phyloP scores from a whole-genome alignment of 2,113 vertebrate genomes.

The Podiceps cristatus region DNA sequence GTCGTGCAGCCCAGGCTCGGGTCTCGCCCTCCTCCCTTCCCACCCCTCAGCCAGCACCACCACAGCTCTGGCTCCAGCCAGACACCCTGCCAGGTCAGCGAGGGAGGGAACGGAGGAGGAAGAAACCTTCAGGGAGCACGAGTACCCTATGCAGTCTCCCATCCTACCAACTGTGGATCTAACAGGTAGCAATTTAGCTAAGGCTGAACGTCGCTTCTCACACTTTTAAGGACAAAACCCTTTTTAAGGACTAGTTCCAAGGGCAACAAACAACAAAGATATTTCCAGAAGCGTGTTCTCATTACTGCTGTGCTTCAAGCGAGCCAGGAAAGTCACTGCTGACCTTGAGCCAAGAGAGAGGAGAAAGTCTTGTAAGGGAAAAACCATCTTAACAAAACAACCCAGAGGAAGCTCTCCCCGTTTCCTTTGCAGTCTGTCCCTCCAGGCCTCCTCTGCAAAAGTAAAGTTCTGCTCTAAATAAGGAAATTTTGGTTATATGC shows the following conservation, averaged over 20 bases:
- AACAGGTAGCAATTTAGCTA: neutral
- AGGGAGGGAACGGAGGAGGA: neutral
- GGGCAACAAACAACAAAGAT: slow-evolving; percentile 22
- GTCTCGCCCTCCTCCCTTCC: neutral
- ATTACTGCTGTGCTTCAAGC: neutral
- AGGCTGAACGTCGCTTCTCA: neutral
- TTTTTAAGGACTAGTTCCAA: slow-evolving; percentile 4
- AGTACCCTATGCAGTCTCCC: fast-evolving
- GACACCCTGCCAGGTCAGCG: neutral
- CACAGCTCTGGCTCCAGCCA: neutral
- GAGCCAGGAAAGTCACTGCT: slow-evolving; percentile 42
- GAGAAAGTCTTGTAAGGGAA: slow-evolving; percentile 28
- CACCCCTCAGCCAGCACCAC: neutral
- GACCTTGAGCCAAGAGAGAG: slow-evolving; percentile 14
- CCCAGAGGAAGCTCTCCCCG: neutral
- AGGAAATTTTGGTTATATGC: neutral
- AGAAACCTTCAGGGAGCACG: neutral
- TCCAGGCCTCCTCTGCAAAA: neutral
- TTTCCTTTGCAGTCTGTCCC: neutral
- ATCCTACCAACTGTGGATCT: no score
- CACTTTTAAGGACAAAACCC: neutral
- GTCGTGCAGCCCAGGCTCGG: neutral
- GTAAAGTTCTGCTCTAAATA: neutral
- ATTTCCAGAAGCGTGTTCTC: slow-evolving; percentile 39
- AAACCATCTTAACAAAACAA: slow-evolving; percentile 33